Evolutionary conservation across 2,888 invertebrate species (phyloP), one percentile per base, ranked within the genome.

Genomic region (Electrophaes corylata): DNA sequence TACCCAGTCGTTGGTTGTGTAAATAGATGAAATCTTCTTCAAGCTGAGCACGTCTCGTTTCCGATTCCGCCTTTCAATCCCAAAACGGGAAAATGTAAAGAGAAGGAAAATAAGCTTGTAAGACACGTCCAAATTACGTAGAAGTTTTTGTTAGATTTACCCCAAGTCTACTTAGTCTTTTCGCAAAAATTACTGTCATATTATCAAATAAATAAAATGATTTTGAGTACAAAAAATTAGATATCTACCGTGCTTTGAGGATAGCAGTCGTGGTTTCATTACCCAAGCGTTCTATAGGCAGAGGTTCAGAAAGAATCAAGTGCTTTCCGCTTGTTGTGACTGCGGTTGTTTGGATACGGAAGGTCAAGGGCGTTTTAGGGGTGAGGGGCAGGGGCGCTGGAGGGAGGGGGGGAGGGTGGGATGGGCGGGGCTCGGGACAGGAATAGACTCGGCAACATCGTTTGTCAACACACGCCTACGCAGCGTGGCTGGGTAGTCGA

Each of bases 391-490:
- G 16, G 65, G 57, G 66, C 61, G 60, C 63, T 67, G 67, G 43
- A 63, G 58, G 72, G 66, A 67, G 73, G 65, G 59, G 57, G 64
- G 58, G 72, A 65, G 68, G 73, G 64, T 58, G 51, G 23, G 55
- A 71, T 72, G 75, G 83, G 85, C 82, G 84, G 71, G 77, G 79
- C 81, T 76, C 71, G 71, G 45, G 70, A 69, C 66, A 76, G 76
- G 89, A 90, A 90, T 90, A 90, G 88, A 83, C 80, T 67, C 76
- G 71, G 81, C 83, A 77, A 78, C 82, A 82, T 81, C 80, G 90
- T 88, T 87, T 89, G 88, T 90, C 91, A 91, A 91, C 91, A 91
- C 79, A 88, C 90, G 88, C 89, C 89, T 79, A 89, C 91, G 87
- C 76, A 71, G 73, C 73, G 72, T 68, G 70, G 71, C 69, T 62